These are phyloP conservation scores for Notolepis coatsorum DNA, from an alignment of 2,797 vertebrate genomes.

Conservation along the genomic window DNA sequence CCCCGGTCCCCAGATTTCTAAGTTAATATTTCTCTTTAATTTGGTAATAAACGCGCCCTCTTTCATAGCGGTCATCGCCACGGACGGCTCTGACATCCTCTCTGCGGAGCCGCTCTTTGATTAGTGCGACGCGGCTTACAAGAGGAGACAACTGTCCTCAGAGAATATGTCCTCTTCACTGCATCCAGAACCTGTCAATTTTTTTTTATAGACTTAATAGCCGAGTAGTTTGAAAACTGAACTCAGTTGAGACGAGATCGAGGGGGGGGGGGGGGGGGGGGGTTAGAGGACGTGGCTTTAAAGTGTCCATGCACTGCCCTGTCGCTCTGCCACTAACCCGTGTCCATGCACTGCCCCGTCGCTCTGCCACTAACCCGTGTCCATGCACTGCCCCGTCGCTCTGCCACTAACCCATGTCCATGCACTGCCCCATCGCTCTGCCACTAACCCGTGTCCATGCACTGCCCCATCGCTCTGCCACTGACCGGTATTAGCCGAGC, in stretches of 20 bases:
- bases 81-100: constrained; percentile 24
- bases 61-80: constrained; percentile 33
- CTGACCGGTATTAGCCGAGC: background rate
- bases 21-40: constrained; percentile 50
- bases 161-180: constrained; percentile 33
- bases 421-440: constrained; percentile 15
- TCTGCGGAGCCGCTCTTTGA: constrained; percentile 29
- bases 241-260: constrained; percentile 23
- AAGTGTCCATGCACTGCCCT: background rate
- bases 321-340: constrained; percentile 17
- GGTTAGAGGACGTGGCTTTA: no score
- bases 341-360: constrained; percentile 12
- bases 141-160: constrained; percentile 42
- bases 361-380: constrained; percentile 6
- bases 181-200: constrained; percentile 19
- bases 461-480: constrained; percentile 15
- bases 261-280: no score
- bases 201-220: constrained; percentile 20
- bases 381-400: constrained; percentile 12
- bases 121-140: constrained; percentile 28
- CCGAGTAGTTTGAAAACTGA: constrained; percentile 30
- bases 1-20: constrained; percentile 37
- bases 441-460: background rate
- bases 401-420: constrained; percentile 4
- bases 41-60: constrained; percentile 22